Percentiles rank a stretch among this genome's conserved stretches.
These are phyloP conservation scores for Halcyon senegalensis DNA, from an alignment of 2,113 vertebrate genomes.

Conservation along the genomic window DNA sequence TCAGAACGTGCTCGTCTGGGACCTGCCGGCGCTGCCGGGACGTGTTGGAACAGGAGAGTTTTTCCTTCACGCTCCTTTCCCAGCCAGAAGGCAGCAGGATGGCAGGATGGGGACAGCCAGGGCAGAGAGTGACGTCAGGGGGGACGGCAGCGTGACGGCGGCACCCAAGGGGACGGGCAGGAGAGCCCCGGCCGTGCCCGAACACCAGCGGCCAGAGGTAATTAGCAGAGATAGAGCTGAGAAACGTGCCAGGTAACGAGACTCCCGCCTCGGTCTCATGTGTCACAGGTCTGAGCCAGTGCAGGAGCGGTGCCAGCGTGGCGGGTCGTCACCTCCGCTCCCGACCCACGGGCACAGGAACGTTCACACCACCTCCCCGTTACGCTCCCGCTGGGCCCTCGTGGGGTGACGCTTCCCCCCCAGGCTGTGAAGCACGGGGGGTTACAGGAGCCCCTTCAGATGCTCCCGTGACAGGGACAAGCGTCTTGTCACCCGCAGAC, in stretches of 20 bases:
- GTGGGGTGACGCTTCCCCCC: not conserved
- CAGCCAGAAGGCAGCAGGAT: not conserved
- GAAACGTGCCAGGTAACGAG: slow-evolving; percentile 21
- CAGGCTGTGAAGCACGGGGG: not conserved
- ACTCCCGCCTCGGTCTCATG: not conserved
- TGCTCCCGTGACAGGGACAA: not conserved
- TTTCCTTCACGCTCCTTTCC: not conserved
- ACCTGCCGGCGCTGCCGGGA: not conserved
- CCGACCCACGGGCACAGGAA: not conserved
- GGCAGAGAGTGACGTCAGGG: not conserved
- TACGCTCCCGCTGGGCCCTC: not conserved
- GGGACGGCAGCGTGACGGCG: not conserved
- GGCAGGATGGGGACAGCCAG: not conserved
- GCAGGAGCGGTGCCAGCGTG: not conserved
- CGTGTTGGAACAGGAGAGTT: not conserved
- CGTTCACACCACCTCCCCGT: not conserved
- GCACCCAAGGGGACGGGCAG: not conserved
- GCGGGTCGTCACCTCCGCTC: not conserved
- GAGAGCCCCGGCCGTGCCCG: not conserved
- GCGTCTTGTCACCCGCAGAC: accelerated
- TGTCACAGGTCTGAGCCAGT: slow-evolving; percentile 49
- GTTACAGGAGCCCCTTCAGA: not conserved
- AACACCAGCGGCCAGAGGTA: not conserved
- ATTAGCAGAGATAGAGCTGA: slow-evolving; percentile 9
- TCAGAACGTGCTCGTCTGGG: not conserved